phyloP scores from a whole-genome alignment of 2,113 vertebrate genomes.

The Eleginops maclovinus region DNA sequence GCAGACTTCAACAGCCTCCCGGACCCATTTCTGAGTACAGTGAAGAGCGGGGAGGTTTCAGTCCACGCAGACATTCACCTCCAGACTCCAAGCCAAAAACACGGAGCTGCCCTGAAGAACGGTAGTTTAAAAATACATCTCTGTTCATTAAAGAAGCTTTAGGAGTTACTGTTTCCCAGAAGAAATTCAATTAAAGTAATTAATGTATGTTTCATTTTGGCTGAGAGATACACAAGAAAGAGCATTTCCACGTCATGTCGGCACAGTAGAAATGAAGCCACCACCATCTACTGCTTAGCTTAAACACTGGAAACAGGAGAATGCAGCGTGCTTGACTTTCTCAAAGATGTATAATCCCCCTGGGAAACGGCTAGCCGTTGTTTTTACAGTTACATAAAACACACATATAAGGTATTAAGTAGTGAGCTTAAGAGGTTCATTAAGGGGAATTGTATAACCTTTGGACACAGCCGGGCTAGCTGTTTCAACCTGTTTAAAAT shows the following conservation, averaged over 20 bases:
- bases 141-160: slow-evolving; percentile 6
- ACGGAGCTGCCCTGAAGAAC: slow-evolving; percentile 68
- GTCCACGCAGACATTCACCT: slow-evolving; percentile 84
- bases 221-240: neutral
- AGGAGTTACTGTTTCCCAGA: neutral
- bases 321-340: neutral
- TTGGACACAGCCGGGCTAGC: neutral
- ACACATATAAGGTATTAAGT: neutral
- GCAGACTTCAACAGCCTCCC: slow-evolving; percentile 84
- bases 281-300: neutral
- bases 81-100: slow-evolving; percentile 83
- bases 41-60: slow-evolving; percentile 85
- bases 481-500: no score
- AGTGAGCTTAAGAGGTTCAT: neutral
- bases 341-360: neutral
- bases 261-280: neutral
- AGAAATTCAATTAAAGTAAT: neutral
- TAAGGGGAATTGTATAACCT: neutral
- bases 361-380: neutral
- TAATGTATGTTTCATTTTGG: neutral
- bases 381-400: neutral
- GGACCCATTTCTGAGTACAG: slow-evolving; percentile 85
- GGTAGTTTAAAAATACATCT: slow-evolving; percentile 68
- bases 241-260: neutral
- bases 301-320: neutral